Evolutionary conservation across 2,888 invertebrate species (phyloP).

Genomic region (Tetranychus piercei): DNA sequence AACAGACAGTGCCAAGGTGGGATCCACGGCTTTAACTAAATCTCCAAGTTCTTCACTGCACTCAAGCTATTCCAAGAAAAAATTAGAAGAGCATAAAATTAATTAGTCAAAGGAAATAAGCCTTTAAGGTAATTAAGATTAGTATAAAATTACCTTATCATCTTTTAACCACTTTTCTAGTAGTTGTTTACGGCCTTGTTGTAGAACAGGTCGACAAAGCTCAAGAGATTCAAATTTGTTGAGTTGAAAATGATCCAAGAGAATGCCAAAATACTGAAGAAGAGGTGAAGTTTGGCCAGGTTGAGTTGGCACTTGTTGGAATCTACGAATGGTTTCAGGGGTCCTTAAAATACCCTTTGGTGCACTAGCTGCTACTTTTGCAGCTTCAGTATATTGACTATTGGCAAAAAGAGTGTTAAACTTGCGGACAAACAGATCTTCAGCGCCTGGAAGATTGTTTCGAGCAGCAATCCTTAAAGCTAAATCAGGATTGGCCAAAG

Average conservation of each 20-base stretch:
- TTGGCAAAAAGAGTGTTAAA: slow-evolving; percentile 91
- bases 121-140: slow-evolving; percentile 47
- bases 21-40: slow-evolving; percentile 87
- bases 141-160: slow-evolving; percentile 93
- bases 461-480: slow-evolving; percentile 71
- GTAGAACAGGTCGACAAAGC: slow-evolving; percentile 82
- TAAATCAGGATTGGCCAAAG: slow-evolving; percentile 85
- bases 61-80: slow-evolving; percentile 43
- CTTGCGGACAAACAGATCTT: slow-evolving; percentile 89
- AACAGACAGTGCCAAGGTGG: slow-evolving; percentile 85
- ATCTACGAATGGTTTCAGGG: slow-evolving; percentile 91
- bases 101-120: too few relatives aligned
- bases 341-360: slow-evolving; percentile 94
- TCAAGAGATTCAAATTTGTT: slow-evolving; percentile 98
- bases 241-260: slow-evolving; percentile 87
- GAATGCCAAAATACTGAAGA: slow-evolving; percentile 93
- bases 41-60: slow-evolving; percentile 98
- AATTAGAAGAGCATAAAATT: neutral
- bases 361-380: slow-evolving; percentile 90
- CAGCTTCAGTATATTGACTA: slow-evolving; percentile 89
- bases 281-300: slow-evolving; percentile 71
- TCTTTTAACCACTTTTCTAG: slow-evolving; percentile 98
- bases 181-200: slow-evolving; percentile 84
- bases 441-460: slow-evolving; percentile 89
- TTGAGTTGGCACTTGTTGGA: slow-evolving; percentile 88